A percentile compares a stretch with the other conserved stretches of the same genome.
These are phyloP conservation scores for Acropora tenuis DNA, from an alignment of 64 coral and sea anemone species.

Conservation along the genomic window DNA sequence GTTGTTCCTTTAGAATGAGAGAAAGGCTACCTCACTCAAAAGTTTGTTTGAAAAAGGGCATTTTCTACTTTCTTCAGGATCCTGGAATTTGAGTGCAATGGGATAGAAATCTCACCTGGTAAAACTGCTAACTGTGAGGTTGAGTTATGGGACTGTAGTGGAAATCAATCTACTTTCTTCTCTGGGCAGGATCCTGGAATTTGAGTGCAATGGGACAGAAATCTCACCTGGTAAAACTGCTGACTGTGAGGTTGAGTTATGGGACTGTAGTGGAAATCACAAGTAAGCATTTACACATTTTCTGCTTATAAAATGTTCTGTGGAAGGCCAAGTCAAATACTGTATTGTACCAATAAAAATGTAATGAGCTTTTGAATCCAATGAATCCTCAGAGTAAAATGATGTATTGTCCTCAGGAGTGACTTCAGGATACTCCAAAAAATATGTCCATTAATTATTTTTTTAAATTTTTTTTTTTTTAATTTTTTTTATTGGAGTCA, in stretches of 20 bases:
- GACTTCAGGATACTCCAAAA: no score
- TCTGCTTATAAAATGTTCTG: background rate
- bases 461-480: no score
- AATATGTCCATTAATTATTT: background rate
- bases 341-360: background rate
- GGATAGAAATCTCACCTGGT: slow-evolving; percentile 76
- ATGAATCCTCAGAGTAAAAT: no score
- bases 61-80: slow-evolving; percentile 46
- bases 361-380: background rate
- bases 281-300: slow-evolving; percentile 26
- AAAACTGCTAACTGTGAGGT: slow-evolving; percentile 97
- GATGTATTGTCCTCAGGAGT: no score
- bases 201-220: slow-evolving; percentile 84
- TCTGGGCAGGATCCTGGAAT: slow-evolving; percentile 86
- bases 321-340: background rate
- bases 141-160: slow-evolving; percentile 98
- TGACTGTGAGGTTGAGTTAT: slow-evolving; percentile 98
- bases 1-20: no score
- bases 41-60: no score
- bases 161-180: slow-evolving; percentile 73
- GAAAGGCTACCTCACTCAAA: no score
- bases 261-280: slow-evolving; percentile 97
- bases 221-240: slow-evolving; percentile 84
- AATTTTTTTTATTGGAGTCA: background rate
- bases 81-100: slow-evolving; percentile 93